Conservation (phyloP, 2,797 vertebrate species). For the Yasuhikotakia modesta region DNA sequence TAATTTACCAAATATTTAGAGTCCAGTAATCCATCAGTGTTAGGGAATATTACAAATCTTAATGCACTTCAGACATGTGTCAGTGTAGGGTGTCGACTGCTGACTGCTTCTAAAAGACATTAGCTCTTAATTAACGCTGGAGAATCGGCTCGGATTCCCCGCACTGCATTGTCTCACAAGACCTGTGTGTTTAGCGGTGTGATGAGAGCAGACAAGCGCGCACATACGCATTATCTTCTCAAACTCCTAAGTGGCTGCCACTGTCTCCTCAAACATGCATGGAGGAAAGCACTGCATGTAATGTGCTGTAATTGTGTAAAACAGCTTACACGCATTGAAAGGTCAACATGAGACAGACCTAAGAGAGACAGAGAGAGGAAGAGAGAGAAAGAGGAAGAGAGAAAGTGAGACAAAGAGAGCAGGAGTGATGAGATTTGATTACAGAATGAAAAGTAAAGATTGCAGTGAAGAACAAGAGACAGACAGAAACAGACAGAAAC, state of each 20-base stretch:
- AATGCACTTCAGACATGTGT: constrained; percentile 21
- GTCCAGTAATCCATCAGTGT: neutral
- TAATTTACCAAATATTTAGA: neutral
- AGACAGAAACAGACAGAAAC: neutral
- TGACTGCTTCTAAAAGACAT: constrained; percentile 4
- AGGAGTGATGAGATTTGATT: too few relatives aligned
- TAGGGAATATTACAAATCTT: neutral
- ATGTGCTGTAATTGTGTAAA: constrained; percentile 58
- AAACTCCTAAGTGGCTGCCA: constrained; percentile 15
- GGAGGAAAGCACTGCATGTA: constrained; percentile 52
- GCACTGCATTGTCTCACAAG: neutral
- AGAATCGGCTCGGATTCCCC: neutral
- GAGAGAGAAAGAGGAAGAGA: neutral
- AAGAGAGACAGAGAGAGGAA: neutral
- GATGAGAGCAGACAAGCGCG: constrained; percentile 12
- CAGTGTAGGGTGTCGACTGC: constrained; percentile 6
- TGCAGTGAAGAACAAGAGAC: neutral
- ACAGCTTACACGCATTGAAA: constrained; percentile 45
- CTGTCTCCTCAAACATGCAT: constrained; percentile 45
- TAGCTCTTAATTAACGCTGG: constrained; percentile 8
- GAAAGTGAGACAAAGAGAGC: too few relatives aligned
- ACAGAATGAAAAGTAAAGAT: too few relatives aligned
- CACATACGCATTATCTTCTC: too few relatives aligned
- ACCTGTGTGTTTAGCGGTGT: neutral
- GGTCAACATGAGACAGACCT: neutral